Evolutionary conservation across 2,888 invertebrate species (phyloP), one percentile per base, ranked within the genome.

Genomic region (Thalpophila matura): DNA sequence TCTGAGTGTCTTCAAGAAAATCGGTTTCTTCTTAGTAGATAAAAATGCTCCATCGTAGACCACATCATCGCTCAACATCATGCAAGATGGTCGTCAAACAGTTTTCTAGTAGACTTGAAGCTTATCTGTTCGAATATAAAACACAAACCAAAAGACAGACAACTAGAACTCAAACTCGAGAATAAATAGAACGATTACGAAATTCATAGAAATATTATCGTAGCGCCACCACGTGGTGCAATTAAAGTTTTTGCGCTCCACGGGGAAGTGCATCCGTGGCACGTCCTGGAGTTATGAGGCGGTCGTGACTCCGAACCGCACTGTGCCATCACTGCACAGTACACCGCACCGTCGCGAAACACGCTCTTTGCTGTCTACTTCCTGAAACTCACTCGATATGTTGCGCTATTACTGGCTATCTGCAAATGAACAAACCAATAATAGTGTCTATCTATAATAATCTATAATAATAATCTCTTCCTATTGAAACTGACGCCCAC

Each of bases 201-300:
- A 59, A 68, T 43, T 42, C 59, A 59, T 64, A 55, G 56, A 67
- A 74, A 71, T 63, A 80, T 70, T 79, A 74, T 69, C 67, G 80
- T 80, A 77, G 80, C 71, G 70, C 76, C 77, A 82, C 81, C 80
- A 77, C 66, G 79, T 79, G 79, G 79, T 80, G 84, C 89, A 92
- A 90, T 91, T 91, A 92, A 90, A 92, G 86, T 91, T 91, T 89
- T 90, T 90, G 86, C 80, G 67, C 70, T 77, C 67, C 63, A 74
- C 70, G 66, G 66, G 77, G 73, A 82, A 87, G 86, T 86, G 84
- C 84, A 83, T 81, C 74, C 75, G 57, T 40, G 74, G 85, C 91
- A 91, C 91, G 91, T 88, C 61, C 82, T 71, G 75, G 83, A 92
- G 87, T 92, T 92, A 93, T 91, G 91, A 87, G 85, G 67, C 74